Percentiles rank a stretch among this genome's conserved stretches.
Conservation (phyloP, 2,113 vertebrate species). For the Leptobrachium ailaonicum region DNA sequence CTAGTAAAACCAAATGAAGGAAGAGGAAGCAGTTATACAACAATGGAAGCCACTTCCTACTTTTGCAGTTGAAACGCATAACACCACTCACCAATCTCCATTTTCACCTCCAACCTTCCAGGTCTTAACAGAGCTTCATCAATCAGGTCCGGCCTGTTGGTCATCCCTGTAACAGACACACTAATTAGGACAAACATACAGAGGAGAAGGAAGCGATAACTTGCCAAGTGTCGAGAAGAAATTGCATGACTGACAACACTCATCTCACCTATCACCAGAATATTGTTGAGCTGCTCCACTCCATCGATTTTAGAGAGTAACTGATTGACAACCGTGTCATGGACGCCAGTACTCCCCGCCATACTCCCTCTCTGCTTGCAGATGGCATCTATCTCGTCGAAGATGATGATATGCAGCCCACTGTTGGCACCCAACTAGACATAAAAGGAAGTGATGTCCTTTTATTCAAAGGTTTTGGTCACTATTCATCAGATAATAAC, state of each 20-base stretch:
- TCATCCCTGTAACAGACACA: constrained; percentile 82
- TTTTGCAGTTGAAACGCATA: not conserved
- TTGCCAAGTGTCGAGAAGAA: not conserved
- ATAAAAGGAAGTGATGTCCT: not conserved
- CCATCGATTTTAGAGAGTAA: constrained; percentile 95
- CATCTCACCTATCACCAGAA: constrained; percentile 89
- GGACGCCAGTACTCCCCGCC: constrained; percentile 93
- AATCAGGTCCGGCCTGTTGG: constrained; percentile 95
- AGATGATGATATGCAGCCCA: constrained; percentile 95
- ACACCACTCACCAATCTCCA: constrained; percentile 89
- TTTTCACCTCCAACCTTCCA: constrained; percentile 93
- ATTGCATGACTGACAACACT: too few relatives aligned
- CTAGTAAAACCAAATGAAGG: not conserved
- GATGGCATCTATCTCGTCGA: constrained; percentile 97
- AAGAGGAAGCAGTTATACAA: too few relatives aligned
- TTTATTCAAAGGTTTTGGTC: too few relatives aligned
- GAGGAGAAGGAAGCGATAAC: not conserved
- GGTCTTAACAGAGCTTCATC: constrained; percentile 93
- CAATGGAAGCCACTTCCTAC: not conserved
- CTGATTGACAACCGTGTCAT: constrained; percentile 96
- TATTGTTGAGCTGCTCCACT: constrained; percentile 97
- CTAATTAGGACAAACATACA: constrained; percentile 19
- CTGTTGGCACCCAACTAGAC: constrained; percentile 90
- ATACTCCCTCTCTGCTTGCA: constrained; percentile 97
- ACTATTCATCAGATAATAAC: too few relatives aligned